Evolutionary conservation across 1,140 invertebrate species (phyloP), one percentile per base, ranked within the genome.

Genomic region (Drosophila mojavensis): DNA sequence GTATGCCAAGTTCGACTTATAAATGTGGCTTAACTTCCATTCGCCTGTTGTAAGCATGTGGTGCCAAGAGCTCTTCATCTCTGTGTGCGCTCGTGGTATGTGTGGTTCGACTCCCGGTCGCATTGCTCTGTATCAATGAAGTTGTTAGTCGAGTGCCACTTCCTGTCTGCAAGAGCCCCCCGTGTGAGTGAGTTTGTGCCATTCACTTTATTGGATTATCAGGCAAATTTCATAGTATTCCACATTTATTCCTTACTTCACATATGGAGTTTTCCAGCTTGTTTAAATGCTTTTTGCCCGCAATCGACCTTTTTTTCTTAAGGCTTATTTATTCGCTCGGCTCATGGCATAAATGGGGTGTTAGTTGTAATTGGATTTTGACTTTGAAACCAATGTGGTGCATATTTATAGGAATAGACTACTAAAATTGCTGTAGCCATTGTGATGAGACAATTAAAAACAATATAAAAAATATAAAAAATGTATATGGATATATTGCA

Each of bases 1-100:
- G 76, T 56, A 55, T 58, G 66, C 59, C 79, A 85, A 77, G 83
- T 83, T 83, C 68, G 83, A 83, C 83, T 89, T 86, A 86, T 89
- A 89, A 89, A 88, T 86, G 83, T 76, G 76, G 83, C 75, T 86
- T 86, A 78, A 65, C 83, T 88, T 86, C 76, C 77, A 80, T 80
- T 88, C 79, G 83, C 75, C 79, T 70, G 67, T 74, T 73, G 79
- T 64, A 73, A 66, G 66, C 58, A 72, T 81, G 75, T 63, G 61
- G 26, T 75, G 61, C 56, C 65, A 75, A 72, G 55, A 61, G 39
- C 69, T 48, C 24, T 54, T 58, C 47, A 20, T 51, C 15, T 39
- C 55, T 63, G 58, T 33, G 26, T 17, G 30, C 15, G 15, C n/a
- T 47, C 17, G 43, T 47, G 43, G 24, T 50, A 59, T 43, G 17